Evolutionary conservation across 2,888 invertebrate species (phyloP).

Genomic region (Nowickia ferox): DNA sequence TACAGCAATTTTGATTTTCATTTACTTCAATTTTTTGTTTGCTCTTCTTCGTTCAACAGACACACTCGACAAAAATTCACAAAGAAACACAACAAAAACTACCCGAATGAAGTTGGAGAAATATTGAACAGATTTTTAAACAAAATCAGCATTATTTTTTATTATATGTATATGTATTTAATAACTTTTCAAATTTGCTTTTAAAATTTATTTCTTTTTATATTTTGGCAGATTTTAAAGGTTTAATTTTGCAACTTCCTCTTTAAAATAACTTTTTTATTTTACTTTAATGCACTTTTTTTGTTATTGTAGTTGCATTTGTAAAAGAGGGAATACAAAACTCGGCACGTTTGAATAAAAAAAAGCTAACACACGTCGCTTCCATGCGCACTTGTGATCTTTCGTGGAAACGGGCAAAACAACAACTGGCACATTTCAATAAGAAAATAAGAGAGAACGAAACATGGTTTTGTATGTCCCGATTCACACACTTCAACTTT

Average conservation of each 20-base stretch:
- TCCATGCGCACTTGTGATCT: conserved; percentile 17
- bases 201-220: conserved; percentile 34
- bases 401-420: conserved; percentile 61
- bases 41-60: conserved; percentile 27
- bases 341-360: conserved; percentile 39
- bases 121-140: conserved; percentile 11
- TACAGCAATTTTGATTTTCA: not conserved
- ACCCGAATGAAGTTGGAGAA: conserved; percentile 25
- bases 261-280: conserved; percentile 42
- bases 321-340: conserved; percentile 53
- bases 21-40: conserved; percentile 7
- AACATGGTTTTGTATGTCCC: not conserved
- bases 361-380: conserved; percentile 14
- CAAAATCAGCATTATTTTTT: conserved; percentile 36
- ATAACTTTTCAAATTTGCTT: not conserved
- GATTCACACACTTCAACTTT: too few species aligned
- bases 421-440: conserved; percentile 57
- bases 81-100: conserved; percentile 28
- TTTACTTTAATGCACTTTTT: conserved; percentile 59
- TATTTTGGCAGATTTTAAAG: conserved; percentile 24
- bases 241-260: conserved; percentile 60
- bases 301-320: conserved; percentile 67
- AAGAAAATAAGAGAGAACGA: not conserved
- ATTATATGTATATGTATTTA: not conserved
- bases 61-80: conserved; percentile 29